Evolutionary conservation across 30 jellyfish, hydroid and myxozoan species (phyloP), one percentile per base, ranked within the genome.

Genomic region (Calvadosia cruxmelitensis): DNA sequence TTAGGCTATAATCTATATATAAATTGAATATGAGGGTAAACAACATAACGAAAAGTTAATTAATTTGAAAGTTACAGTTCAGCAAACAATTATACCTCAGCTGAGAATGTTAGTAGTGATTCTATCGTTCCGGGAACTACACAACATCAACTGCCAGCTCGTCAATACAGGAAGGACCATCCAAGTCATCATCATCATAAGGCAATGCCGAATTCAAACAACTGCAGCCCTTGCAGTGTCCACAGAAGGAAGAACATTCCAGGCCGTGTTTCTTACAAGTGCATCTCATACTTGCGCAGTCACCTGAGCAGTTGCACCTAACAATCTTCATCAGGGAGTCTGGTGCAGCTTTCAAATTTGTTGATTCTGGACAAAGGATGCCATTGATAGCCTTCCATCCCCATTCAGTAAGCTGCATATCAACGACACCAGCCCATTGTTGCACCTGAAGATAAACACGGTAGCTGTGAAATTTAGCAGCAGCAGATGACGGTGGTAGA

Each of bases 401-500:
- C 77, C 77, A 61, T 33, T 62, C 76, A 0, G 83, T 34, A 73
- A 53, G 15, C n/a, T 48, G 66, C 28, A n/a, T n/a, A n/a, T 49
- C 29, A 62, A 30, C 85, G 49, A 63, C 63, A 24, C 78, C n/a
- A 12, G 63, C 16, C 83, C 75, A 53, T 50, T 73, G 34, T 34
- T 53, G 64, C 50, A 73, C 83, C 66, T 73, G 83, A 1, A 33
- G 27, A 62, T 53, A 73, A 0, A 73, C 83, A 34, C 83, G 77
- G 42, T 31, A 34, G 62, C 83, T 73, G 74, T 73, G 76, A 35
- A 26, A 53, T 42, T 73, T 23, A 25, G 76, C 83, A 48, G 76
- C 83, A 48, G 66, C 52, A 15, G 83, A 53, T 73, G 83, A 53
- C 71, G 83, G 83, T 57, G 83, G 76, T 32, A 73, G 48, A n/a